Base-by-base conservation (phyloP, 1,140 invertebrate genomes). In the Nebria ingens region DNA sequence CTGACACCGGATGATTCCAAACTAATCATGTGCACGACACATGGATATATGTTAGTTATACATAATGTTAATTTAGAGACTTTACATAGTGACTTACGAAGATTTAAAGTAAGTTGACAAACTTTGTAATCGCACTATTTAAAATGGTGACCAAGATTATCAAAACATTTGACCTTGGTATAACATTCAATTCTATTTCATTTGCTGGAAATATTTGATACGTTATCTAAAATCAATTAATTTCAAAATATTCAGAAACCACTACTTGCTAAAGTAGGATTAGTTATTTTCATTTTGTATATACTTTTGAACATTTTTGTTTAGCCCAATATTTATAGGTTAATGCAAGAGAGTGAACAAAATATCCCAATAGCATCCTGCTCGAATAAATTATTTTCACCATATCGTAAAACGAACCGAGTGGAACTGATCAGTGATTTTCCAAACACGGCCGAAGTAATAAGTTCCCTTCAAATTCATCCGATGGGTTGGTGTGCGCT, bases 371-470 rank as follows among this genome's bases (percentile, higher is more conserved):
- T 84, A 42, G 87, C 85, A 13, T 82, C 84, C 6, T 82, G 79
- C 64, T 91, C 84, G 65, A 89, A 87, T 62, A 82, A 87, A 66
- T 72, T 93, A n/a, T 93, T 93, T 67, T 83, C 82, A 21, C 73
- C 77, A 21, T 78, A 74, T 6, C 77, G 89, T 25, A 80, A 80
- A 57, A 77, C 85, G 56, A 96, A 96, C 71, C 76, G 91, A 45
- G 81, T 95, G 1, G 91, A 96, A 71, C 85, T 95, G 64, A 80
- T 96, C 3, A 85, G 85, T 1, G 93, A 96, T 75, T 96, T 95
- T 69, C 91, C 91, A 0, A 88, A 93, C 68, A 89, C 93, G 61
- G 91, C 91, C 0, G 88, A 93, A 72, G 86, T 92, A 53, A 89
- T 96, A 61, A 87, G 89, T 60, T 91, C 91, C 15, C 72, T 93